phyloP scores from a whole-genome alignment of 2,113 vertebrate genomes.

The Podocnemis expansa region DNA sequence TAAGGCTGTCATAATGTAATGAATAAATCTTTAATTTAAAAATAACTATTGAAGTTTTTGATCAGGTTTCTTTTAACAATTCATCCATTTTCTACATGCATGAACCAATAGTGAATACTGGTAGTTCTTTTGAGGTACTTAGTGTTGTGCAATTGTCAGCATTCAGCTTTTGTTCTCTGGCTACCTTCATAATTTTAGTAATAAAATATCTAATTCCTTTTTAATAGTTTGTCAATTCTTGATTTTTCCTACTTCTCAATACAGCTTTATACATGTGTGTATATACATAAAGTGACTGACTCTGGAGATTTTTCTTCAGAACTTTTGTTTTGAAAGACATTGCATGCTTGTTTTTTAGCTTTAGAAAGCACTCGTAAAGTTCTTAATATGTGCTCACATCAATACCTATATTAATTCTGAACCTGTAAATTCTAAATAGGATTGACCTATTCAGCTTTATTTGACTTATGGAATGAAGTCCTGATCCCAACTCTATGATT shows the following conservation, averaged over 20 bases:
- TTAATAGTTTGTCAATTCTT: not conserved
- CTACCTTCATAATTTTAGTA: not conserved
- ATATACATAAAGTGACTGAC: not conserved
- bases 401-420: not conserved
- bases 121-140: not conserved
- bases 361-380: not conserved
- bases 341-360: not conserved
- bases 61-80: not conserved
- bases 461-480: not conserved
- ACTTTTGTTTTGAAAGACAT: not conserved
- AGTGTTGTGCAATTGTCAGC: slow-evolving; percentile 3
- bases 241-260: not conserved
- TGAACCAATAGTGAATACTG: not conserved
- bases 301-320: not conserved
- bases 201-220: not conserved
- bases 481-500: not conserved
- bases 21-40: not conserved
- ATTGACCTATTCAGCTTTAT: not conserved
- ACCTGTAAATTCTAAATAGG: not conserved
- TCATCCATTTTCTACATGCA: not conserved
- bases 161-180: not conserved
- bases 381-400: not conserved
- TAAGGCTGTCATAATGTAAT: slow-evolving; percentile 30
- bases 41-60: not conserved
- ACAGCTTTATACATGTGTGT: not conserved